phyloP scores from a whole-genome alignment of 1,140 invertebrate genomes.

The Cyclargus thomasi region DNA sequence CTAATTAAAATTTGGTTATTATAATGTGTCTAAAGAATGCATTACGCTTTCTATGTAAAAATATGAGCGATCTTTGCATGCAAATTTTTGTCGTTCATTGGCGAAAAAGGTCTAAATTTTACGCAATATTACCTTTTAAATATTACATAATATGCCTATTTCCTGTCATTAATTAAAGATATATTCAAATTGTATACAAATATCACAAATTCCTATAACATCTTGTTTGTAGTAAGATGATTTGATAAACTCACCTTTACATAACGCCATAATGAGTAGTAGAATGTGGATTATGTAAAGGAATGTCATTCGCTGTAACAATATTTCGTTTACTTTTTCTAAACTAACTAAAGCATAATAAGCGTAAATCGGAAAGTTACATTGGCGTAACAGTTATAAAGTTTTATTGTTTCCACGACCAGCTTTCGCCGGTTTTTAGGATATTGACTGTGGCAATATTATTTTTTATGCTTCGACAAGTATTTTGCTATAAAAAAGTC shows the following conservation, averaged over 20 bases:
- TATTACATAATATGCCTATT: neutral
- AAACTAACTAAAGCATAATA: neutral
- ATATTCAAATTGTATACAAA: conserved; percentile 1
- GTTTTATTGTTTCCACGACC: neutral
- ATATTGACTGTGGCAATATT: neutral
- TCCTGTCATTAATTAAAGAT: neutral
- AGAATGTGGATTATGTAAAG: conserved; percentile 1
- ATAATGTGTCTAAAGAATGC: no score
- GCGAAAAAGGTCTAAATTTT: no score
- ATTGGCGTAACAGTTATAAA: neutral
- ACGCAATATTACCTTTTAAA: no score
- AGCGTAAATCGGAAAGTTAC: neutral
- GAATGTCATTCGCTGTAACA: neutral
- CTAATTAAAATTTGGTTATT: no score
- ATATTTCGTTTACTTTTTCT: neutral
- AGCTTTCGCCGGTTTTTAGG: neutral
- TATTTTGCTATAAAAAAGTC: neutral
- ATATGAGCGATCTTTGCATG: no score
- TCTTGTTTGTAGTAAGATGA: neutral
- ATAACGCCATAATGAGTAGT: neutral
- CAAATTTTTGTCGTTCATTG: no score
- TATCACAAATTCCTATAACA: neutral
- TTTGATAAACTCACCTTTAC: neutral
- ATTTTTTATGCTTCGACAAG: neutral
- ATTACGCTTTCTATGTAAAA: no score